phyloP scores from a whole-genome alignment of 2,888 invertebrate species.

The Cylindroiulus punctatus region DNA sequence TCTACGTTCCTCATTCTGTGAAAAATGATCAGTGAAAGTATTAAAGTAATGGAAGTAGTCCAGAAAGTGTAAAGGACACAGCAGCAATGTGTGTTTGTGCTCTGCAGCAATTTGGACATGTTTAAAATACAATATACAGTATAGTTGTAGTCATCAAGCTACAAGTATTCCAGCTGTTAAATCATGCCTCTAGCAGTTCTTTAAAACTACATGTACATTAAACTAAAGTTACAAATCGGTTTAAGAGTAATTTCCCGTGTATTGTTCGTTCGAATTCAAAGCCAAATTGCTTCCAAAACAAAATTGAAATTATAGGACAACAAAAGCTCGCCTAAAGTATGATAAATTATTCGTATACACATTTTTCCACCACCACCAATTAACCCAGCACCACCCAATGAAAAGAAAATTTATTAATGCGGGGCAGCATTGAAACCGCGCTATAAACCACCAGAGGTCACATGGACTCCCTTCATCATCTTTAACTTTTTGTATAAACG shows the following conservation, averaged over 20 bases:
- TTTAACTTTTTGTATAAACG: not conserved
- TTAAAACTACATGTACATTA: not conserved
- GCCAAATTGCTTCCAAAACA: not conserved
- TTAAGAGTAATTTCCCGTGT: not conserved
- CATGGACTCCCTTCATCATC: not conserved
- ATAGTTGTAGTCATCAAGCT: too few species aligned
- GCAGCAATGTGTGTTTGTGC: too few species aligned
- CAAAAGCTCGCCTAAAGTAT: not conserved
- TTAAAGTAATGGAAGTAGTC: not conserved
- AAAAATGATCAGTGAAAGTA: not conserved
- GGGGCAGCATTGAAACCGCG: not conserved
- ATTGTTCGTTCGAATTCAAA: slow-evolving; percentile 11
- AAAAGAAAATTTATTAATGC: not conserved
- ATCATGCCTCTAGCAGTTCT: too few species aligned
- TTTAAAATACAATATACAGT: too few species aligned
- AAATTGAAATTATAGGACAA: not conserved
- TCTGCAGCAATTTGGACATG: too few species aligned
- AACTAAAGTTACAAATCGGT: not conserved
- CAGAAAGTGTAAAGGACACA: not conserved
- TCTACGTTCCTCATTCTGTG: not conserved
- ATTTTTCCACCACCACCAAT: not conserved
- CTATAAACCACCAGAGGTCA: not conserved
- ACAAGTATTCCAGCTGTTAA: too few species aligned
- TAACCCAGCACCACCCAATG: not conserved
- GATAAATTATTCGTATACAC: not conserved